phyloP scores from a whole-genome alignment of 2,797 vertebrate species.

The Acanthornis magna region DNA sequence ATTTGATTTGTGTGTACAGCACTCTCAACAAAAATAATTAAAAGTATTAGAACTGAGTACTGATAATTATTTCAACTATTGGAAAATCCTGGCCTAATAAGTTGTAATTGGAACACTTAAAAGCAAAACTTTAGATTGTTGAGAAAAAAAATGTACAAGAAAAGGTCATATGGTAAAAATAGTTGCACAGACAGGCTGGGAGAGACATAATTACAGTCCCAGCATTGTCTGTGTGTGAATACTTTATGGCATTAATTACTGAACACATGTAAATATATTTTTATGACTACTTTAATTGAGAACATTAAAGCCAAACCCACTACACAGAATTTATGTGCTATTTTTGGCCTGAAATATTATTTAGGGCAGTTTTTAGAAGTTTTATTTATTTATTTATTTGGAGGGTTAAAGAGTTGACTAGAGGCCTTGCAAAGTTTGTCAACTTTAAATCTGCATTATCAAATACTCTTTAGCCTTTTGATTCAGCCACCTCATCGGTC shows the following conservation, averaged over 20 bases:
- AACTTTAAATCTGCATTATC: background rate
- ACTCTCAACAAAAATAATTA: background rate
- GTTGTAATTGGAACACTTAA: slow-evolving; percentile 15
- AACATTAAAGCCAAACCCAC: background rate
- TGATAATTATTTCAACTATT: slow-evolving; percentile 52
- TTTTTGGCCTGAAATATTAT: background rate
- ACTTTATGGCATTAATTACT: slow-evolving; percentile 53
- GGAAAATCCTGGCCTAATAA: slow-evolving; percentile 43
- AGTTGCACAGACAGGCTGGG: slow-evolving; percentile 28
- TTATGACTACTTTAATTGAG: background rate
- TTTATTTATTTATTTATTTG: background rate
- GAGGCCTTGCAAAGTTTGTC: background rate
- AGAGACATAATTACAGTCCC: slow-evolving; percentile 28
- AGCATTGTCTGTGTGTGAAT: slow-evolving; percentile 37
- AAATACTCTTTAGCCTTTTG: background rate
- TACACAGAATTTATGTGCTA: background rate
- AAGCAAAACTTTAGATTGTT: slow-evolving; percentile 45
- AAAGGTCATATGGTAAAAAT: slow-evolving; percentile 26
- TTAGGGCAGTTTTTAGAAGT: background rate
- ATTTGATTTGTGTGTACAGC: slow-evolving; percentile 50
- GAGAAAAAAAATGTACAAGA: background rate
- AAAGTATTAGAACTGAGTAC: background rate
- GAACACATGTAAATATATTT: slow-evolving; percentile 44
- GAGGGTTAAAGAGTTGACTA: background rate
- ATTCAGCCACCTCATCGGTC: background rate